These are phyloP conservation scores for Gobiocypris rarus DNA, from an alignment of 2,113 vertebrate genomes.

Conservation along the genomic window DNA sequence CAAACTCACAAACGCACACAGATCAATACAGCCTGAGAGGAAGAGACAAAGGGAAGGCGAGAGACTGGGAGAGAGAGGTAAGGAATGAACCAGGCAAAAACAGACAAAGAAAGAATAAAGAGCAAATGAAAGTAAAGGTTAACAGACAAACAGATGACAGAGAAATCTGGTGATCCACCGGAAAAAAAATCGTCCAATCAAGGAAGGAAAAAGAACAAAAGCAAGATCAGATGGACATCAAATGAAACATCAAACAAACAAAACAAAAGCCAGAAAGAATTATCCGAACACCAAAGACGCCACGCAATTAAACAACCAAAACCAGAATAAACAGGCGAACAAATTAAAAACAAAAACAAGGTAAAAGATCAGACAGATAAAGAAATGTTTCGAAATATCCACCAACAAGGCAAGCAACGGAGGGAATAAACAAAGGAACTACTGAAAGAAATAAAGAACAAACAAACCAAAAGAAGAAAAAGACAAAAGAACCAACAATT, in stretches of 20 bases:
- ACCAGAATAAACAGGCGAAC: not conserved
- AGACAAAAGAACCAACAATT: not conserved
- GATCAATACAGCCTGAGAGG: slow-evolving; percentile 72
- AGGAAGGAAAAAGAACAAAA: not conserved
- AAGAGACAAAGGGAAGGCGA: not conserved
- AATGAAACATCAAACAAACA: not conserved
- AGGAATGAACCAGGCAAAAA: not conserved
- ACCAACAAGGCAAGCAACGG: not conserved
- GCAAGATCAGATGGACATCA: not conserved
- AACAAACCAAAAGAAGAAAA: not conserved
- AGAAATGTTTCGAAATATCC: not conserved
- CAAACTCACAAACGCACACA: slow-evolving; percentile 49
- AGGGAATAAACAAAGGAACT: not conserved
- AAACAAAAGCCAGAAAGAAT: not conserved
- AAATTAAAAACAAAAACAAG: not conserved
- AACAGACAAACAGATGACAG: not conserved
- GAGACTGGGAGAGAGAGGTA: not conserved
- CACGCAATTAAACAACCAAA: not conserved
- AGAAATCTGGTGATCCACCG: not conserved
- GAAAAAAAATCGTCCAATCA: not conserved
- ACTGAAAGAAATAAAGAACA: not conserved
- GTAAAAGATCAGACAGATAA: not conserved
- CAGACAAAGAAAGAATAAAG: not conserved
- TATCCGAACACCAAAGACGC: not conserved
- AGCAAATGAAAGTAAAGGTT: not conserved